A percentile compares a stretch with the other conserved stretches of the same genome.
phyloP scores from a whole-genome alignment of 2,888 invertebrate species.

The Ichneumoninae sp. region DNA sequence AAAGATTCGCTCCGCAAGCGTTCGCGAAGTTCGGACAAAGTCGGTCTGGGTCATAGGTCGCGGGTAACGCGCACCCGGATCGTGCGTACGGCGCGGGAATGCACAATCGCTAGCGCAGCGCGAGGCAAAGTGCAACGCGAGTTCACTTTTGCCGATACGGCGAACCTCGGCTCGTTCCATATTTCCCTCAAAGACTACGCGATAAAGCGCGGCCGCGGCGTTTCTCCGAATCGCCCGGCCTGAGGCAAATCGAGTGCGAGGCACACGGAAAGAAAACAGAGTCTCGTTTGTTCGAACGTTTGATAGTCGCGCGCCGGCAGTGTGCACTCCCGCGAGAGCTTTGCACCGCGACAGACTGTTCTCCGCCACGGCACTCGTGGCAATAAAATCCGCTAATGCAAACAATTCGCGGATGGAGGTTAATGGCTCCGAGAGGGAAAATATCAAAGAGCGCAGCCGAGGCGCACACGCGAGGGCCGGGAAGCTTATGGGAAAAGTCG shows the following conservation, averaged over 20 bases:
- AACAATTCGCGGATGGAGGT: constrained; percentile 69
- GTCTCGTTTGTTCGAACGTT: constrained; percentile 44
- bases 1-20: neutral
- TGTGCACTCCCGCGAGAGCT: neutral
- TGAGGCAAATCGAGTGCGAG: constrained; percentile 22
- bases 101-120: neutral
- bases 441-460: constrained; percentile 32
- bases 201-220: constrained; percentile 8
- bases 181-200: constrained; percentile 1
- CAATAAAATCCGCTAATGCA: constrained; percentile 69
- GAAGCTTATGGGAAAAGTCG: constrained; percentile 32
- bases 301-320: neutral
- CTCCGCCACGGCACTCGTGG: constrained; percentile 8
- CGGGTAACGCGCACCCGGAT: neutral
- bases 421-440: constrained; percentile 69
- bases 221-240: constrained; percentile 4
- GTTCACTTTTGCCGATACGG: constrained; percentile 26
- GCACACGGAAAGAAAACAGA: constrained; percentile 30
- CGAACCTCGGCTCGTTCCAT: neutral
- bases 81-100: neutral
- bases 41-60: constrained; percentile 61
- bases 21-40: constrained; percentile 46
- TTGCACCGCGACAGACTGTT: constrained; percentile 13
- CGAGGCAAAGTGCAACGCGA: constrained; percentile 9
- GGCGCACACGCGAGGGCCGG: constrained; percentile 33